These are phyloP conservation scores for Lepeophtheirus nordmannii DNA, from an alignment of 2,888 invertebrate genomes.

Conservation along the genomic window DNA sequence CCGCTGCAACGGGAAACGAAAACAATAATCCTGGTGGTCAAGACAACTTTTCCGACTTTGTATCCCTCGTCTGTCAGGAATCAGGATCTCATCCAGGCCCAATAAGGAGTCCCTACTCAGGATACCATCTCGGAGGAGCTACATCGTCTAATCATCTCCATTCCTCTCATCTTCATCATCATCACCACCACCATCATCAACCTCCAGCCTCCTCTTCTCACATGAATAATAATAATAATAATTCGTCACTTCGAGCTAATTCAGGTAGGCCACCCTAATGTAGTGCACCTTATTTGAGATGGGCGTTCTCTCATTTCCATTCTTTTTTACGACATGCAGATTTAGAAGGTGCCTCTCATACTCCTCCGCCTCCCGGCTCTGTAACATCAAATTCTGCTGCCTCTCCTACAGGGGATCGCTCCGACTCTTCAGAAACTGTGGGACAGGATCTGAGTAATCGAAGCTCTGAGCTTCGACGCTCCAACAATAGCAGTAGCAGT, in stretches of 20 bases:
- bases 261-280: no score
- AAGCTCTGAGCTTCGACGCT: constrained; percentile 3
- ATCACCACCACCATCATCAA: background rate
- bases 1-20: constrained; percentile 7
- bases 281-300: no score
- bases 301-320: background rate
- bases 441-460: background rate
- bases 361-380: background rate
- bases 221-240: background rate
- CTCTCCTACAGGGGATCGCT: background rate
- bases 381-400: background rate
- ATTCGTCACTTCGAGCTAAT: no score
- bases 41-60: constrained; percentile 22
- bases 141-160: background rate
- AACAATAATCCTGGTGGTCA: background rate
- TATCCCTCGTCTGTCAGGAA: constrained; percentile 20
- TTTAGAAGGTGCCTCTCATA: background rate
- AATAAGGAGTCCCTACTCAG: background rate
- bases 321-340: background rate
- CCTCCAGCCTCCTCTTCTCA: constrained; percentile 3
- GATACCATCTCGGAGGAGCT: background rate
- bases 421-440: background rate
- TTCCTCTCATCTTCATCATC: background rate
- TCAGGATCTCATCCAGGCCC: background rate
- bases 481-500: background rate